phyloP scores from a whole-genome alignment of 35 echinoderm and acorn worm species.

The Hemicentrotus pulcherrimus region DNA sequence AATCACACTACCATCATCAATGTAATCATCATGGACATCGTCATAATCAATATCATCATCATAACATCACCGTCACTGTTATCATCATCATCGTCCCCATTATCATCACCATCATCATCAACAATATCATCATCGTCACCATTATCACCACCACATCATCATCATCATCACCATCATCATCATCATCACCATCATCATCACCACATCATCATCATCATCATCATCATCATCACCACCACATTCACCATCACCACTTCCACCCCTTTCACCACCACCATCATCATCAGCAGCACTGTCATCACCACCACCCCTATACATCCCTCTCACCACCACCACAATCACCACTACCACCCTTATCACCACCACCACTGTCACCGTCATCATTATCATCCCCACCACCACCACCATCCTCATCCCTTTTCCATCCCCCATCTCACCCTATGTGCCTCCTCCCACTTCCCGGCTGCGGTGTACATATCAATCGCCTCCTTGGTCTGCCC shows the following conservation, averaged over 20 bases:
- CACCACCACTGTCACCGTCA: neutral
- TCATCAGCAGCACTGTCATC: neutral
- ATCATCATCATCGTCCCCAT: too few relatives aligned
- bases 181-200: too few relatives aligned
- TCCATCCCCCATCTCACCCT: conserved; percentile 58
- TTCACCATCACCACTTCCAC: neutral
- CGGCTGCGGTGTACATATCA: conserved; percentile 94
- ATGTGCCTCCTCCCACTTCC: conserved; percentile 98
- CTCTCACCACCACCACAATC: neutral
- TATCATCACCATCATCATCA: neutral
- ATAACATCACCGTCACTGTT: neutral
- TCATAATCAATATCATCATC: neutral
- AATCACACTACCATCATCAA: neutral
- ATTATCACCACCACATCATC: too few relatives aligned
- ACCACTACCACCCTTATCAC: conserved; percentile 23
- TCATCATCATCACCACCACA: too few relatives aligned
- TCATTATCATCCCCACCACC: conserved; percentile 8
- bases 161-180: too few relatives aligned
- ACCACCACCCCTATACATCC: neutral
- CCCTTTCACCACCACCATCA: neutral
- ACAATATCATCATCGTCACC: neutral
- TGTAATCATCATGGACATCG: neutral
- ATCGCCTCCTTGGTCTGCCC: conserved; percentile 90
- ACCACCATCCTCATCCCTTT: neutral
- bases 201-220: too few relatives aligned